phyloP scores from a whole-genome alignment of 2,888 invertebrate species.

The Megastigmus dorsalis region DNA sequence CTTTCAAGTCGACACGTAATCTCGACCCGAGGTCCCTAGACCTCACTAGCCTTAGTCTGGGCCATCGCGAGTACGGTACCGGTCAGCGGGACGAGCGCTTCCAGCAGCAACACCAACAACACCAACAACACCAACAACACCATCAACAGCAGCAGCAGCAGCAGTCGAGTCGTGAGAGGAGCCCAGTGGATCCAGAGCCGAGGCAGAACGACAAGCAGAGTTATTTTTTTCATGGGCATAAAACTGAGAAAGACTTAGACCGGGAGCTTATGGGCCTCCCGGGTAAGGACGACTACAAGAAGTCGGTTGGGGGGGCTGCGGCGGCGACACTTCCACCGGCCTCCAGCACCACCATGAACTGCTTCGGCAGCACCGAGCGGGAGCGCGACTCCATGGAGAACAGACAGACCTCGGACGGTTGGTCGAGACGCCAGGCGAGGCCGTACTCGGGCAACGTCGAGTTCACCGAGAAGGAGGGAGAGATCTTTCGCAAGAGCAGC shows the following conservation, averaged over 20 bases:
- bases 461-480: slow-evolving; percentile 65
- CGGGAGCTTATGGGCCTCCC: slow-evolving; percentile 52
- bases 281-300: neutral
- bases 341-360: slow-evolving; percentile 58
- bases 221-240: slow-evolving; percentile 71
- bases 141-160: slow-evolving; percentile 11
- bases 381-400: neutral
- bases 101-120: slow-evolving; percentile 6
- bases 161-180: slow-evolving; percentile 43
- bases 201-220: slow-evolving; percentile 66
- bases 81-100: neutral
- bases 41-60: slow-evolving; percentile 61
- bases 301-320: neutral
- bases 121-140: slow-evolving; percentile 18
- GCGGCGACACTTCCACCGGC: slow-evolving; percentile 38
- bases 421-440: slow-evolving; percentile 50
- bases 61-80: slow-evolving; percentile 58
- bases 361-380: slow-evolving; percentile 58
- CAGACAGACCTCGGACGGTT: neutral
- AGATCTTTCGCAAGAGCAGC: slow-evolving; percentile 66
- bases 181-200: slow-evolving; percentile 57
- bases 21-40: slow-evolving; percentile 58
- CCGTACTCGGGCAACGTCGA: slow-evolving; percentile 63
- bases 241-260: slow-evolving; percentile 68
- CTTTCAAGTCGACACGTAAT: slow-evolving; percentile 65